These are phyloP conservation scores for Danio tinwini DNA, from an alignment of 2,797 vertebrate genomes.

Conservation along the genomic window DNA sequence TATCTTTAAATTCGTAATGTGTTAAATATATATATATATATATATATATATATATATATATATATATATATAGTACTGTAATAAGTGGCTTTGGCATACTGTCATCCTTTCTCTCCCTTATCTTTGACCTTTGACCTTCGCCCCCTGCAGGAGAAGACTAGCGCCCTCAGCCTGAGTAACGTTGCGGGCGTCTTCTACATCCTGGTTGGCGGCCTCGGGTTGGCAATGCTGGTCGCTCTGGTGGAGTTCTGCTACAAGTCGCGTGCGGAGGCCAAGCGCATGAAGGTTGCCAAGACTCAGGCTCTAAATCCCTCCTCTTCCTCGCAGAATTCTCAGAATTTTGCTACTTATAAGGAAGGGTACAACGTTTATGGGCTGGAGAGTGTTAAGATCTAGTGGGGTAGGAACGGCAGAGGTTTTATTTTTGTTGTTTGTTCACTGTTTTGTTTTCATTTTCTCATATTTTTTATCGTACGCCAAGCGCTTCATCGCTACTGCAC, in stretches of 20 bases:
- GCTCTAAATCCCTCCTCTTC: slow-evolving; percentile 80
- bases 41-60: background rate
- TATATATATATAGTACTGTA: slow-evolving; percentile 2
- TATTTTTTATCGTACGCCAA: slow-evolving; percentile 45
- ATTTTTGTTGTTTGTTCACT: slow-evolving; percentile 58
- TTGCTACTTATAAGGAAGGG: slow-evolving; percentile 99
- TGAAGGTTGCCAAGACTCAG: slow-evolving; percentile 96
- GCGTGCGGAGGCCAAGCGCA: slow-evolving; percentile 93
- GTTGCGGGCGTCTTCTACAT: slow-evolving; percentile 98
- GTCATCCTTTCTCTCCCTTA: slow-evolving; percentile 24
- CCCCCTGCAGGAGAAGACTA: slow-evolving; percentile 93
- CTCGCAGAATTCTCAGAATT: slow-evolving; percentile 96
- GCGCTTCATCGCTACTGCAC: slow-evolving; percentile 47
- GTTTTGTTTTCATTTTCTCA: slow-evolving; percentile 25
- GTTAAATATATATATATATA: background rate
- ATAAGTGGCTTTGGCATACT: slow-evolving; percentile 11
- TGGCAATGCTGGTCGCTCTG: slow-evolving; percentile 97
- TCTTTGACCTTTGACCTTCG: slow-evolving; percentile 36
- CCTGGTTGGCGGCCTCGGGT: slow-evolving; percentile 95
- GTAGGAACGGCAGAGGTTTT: slow-evolving; percentile 90
- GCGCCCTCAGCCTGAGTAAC: slow-evolving; percentile 95
- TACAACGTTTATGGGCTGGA: slow-evolving; percentile 99
- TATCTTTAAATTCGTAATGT: background rate
- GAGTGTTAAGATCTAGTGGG: slow-evolving; percentile 99
- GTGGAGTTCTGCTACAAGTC: slow-evolving; percentile 99